Evolutionary conservation across 2,113 vertebrate genomes (phyloP).

Genomic region (Centropus unirufus): DNA sequence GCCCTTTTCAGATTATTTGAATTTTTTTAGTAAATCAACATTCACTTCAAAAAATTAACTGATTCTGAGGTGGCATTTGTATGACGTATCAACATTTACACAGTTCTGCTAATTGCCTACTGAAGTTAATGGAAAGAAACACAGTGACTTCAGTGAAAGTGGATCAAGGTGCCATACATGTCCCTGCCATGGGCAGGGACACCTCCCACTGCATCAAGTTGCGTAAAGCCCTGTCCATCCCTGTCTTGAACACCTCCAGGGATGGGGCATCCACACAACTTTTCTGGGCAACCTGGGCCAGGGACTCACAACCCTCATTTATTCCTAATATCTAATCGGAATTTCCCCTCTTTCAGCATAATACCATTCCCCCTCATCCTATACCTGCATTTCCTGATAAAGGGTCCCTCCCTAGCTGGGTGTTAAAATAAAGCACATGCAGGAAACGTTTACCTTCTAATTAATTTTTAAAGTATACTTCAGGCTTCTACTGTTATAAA

Average conservation of each 20-base stretch:
- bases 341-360: too few relatives aligned
- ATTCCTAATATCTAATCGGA: too few relatives aligned
- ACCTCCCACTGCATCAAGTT: too few relatives aligned
- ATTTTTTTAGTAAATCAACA: not conserved
- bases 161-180: not conserved
- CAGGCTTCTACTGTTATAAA: not conserved
- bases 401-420: not conserved
- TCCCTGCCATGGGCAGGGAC: too few relatives aligned
- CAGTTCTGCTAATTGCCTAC: not conserved
- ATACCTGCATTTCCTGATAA: too few relatives aligned
- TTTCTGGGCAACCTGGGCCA: too few relatives aligned
- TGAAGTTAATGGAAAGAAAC: not conserved
- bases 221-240: too few relatives aligned
- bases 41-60: not conserved
- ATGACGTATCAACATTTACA: not conserved
- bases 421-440: not conserved
- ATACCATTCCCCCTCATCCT: too few relatives aligned
- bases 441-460: not conserved
- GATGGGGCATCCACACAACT: too few relatives aligned
- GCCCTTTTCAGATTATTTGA: not conserved
- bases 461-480: not conserved
- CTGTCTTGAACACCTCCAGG: too few relatives aligned
- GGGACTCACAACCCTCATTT: too few relatives aligned
- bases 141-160: not conserved
- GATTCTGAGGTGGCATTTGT: not conserved